Base-by-base conservation (phyloP, 2,888 invertebrate species). In the Trissonchulus latispiculum region DNA sequence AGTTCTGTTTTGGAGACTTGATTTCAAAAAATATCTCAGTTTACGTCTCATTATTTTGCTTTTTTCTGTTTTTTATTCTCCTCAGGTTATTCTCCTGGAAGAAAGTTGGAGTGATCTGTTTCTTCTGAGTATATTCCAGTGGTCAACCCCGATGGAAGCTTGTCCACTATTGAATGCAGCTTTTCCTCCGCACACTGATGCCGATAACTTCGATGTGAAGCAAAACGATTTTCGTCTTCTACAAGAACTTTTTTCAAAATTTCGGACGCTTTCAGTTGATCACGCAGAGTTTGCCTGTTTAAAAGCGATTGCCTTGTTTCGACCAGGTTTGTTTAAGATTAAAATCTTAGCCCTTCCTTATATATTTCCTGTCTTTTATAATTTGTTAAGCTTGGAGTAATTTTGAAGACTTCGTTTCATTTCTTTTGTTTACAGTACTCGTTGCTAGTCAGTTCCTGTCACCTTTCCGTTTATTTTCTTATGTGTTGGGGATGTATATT, bases 271-370 rank as follows among this genome's bases (percentile, higher is more conserved):
- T 73, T 89, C 91, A 77, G 93, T 97, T 0, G 96, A 97, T 85
- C 95, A 95, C 0, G 95, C 95, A 0, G 99, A 99, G 84, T 96
- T 97, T 84, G 95, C 96, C 32, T 97, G 95, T 83, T 89, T 97
- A 85, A 99, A 97, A 85, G 97, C 97, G 1, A 93, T 99, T 73
- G 93, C 95, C 15, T 88, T 99, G 18, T 99, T 99, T 84, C 90
- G 93, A 83, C 92, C 95, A 82, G 94, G 94, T 93, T 85, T n/a
- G n/a, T n/a, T n/a, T n/a, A n/a, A n/a, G n/a, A n/a, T n/a, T n/a
- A n/a, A n/a, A n/a, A n/a, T n/a, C n/a, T n/a, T n/a, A n/a, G n/a
- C n/a, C n/a, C n/a, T n/a, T n/a, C n/a, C n/a, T n/a, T n/a, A n/a
- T n/a, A n/a, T n/a, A n/a, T n/a, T n/a, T n/a, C n/a, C n/a, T n/a